A percentile compares a stretch with the other conserved stretches of the same genome.
phyloP scores from a whole-genome alignment of 2,797 vertebrate species.

The Bovichtus diacanthus region DNA sequence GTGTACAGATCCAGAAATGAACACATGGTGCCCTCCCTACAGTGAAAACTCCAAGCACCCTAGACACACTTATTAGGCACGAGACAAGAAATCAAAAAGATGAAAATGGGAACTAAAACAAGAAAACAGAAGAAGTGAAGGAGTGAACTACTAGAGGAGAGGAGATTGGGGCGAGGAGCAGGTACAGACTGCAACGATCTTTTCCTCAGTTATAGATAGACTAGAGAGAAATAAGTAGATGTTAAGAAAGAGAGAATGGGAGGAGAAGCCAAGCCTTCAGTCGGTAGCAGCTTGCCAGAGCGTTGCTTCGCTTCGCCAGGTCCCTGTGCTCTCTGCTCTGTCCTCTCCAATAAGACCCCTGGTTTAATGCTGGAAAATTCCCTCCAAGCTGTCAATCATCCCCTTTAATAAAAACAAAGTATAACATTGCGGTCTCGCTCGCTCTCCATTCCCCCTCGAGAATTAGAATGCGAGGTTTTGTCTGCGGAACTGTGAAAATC shows the following conservation, averaged over 20 bases:
- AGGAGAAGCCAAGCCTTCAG: slow-evolving; percentile 72
- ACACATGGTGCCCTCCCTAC: slow-evolving; percentile 43
- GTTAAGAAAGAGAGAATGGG: slow-evolving; percentile 57
- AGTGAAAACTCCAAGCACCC: slow-evolving; percentile 25
- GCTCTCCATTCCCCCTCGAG: slow-evolving; percentile 83
- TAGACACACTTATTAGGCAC: slow-evolving; percentile 25
- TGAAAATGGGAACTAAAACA: neutral
- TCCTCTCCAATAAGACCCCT: slow-evolving; percentile 86
- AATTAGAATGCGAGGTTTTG: slow-evolving; percentile 85
- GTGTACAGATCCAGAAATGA: slow-evolving; percentile 63
- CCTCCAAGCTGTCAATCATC: slow-evolving; percentile 87
- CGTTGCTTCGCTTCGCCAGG: slow-evolving; percentile 76
- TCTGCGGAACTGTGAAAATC: slow-evolving; percentile 89
- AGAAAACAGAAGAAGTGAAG: neutral
- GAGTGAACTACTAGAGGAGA: slow-evolving; percentile 4
- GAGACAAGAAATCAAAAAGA: slow-evolving; percentile 14
- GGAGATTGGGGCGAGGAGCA: slow-evolving; percentile 27
- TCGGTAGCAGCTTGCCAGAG: slow-evolving; percentile 84
- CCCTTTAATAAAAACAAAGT: slow-evolving; percentile 90
- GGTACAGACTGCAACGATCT: slow-evolving; percentile 39
- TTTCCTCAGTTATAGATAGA: slow-evolving; percentile 48
- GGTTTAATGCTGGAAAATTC: slow-evolving; percentile 88
- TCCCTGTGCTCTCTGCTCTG: slow-evolving; percentile 80
- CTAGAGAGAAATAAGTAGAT: slow-evolving; percentile 50
- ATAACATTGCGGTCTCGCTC: slow-evolving; percentile 88